Base-by-base conservation (phyloP, 2,888 invertebrate genomes). In the Epinotia bilunana region DNA sequence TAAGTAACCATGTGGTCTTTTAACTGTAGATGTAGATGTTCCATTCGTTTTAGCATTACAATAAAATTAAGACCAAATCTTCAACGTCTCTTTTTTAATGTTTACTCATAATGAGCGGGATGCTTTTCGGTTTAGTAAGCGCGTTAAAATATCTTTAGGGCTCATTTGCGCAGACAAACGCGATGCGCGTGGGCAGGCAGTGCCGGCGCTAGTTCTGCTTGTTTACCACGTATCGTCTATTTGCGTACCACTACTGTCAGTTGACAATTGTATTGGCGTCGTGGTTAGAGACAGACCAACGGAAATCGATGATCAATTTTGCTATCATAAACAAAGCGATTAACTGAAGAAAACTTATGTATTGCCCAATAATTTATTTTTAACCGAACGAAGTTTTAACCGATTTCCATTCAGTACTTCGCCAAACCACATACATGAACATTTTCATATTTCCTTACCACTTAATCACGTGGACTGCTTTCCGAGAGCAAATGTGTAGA, bases 191-290 rank as follows among this genome's bases (percentile, higher is more conserved):
- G 87, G 89, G 88, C 80, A 78, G 81, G 69, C 75, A 74, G 63
- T 72, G 74, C 68, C 76, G 77, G 83, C 85, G 88, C 80, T 83
- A 83, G 89, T 89, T 91, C 88, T 88, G 88, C 87, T 87, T 91
- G 92, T 91, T 92, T 91, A 91, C 90, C 82, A 84, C 83, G 82
- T 85, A 86, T 86, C 86, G 83, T 89, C 88, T 90, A 88, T 88
- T 88, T 90, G 85, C 83, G 86, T 84, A 82, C 84, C 86, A 88
- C 87, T 88, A 86, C 83, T 81, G 77, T 77, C 83, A 85, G 86
- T 86, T 84, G 83, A 85, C 86, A 86, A 83, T 82, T 80, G 80
- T 81, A 70, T 58, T 49, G 28, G 70, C 68, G 11, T 23, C 79
- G 83, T 80, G 28, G 28, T 11, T 79, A 83, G 84, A 87, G 88